Evolutionary conservation across 1,140 invertebrate species (phyloP).

Genomic region (Leptinotarsa texana): DNA sequence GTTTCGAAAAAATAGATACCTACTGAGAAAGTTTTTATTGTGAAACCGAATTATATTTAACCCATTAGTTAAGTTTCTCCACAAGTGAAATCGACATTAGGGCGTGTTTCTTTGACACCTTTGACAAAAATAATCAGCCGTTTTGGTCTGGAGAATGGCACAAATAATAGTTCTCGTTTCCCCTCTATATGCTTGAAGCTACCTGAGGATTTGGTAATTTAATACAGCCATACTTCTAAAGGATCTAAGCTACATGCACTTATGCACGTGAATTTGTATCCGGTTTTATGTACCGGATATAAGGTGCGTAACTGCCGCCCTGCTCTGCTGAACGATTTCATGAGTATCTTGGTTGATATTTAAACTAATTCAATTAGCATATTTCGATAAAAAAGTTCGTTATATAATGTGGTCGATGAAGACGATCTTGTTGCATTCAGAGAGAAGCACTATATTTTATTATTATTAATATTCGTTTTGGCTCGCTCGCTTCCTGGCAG

Average conservation of each 20-base stretch:
- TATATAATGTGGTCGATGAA: not conserved
- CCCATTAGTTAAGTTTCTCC: too few species aligned
- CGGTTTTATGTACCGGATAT: constrained; percentile 27
- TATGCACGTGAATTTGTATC: constrained; percentile 24
- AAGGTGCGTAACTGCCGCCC: constrained; percentile 21
- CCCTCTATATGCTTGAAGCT: not conserved
- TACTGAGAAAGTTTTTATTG: too few species aligned
- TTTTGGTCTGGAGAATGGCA: not conserved
- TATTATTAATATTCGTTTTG: too few species aligned
- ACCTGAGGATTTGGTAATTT: constrained; percentile 26
- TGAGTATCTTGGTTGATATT: not conserved
- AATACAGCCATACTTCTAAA: not conserved
- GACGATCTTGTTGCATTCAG: too few species aligned
- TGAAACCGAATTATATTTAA: too few species aligned
- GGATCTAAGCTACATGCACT: constrained; percentile 15
- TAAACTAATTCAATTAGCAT: not conserved
- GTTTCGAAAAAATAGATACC: too few species aligned
- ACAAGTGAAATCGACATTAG: too few species aligned
- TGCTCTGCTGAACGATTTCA: not conserved
- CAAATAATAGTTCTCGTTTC: not conserved
- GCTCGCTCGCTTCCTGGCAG: too few species aligned
- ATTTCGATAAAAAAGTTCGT: not conserved
- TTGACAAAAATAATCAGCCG: too few species aligned
- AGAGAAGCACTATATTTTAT: too few species aligned
- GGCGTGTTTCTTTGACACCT: too few species aligned